Base-by-base conservation (phyloP, 2,113 vertebrate genomes). In the Rana temporaria region DNA sequence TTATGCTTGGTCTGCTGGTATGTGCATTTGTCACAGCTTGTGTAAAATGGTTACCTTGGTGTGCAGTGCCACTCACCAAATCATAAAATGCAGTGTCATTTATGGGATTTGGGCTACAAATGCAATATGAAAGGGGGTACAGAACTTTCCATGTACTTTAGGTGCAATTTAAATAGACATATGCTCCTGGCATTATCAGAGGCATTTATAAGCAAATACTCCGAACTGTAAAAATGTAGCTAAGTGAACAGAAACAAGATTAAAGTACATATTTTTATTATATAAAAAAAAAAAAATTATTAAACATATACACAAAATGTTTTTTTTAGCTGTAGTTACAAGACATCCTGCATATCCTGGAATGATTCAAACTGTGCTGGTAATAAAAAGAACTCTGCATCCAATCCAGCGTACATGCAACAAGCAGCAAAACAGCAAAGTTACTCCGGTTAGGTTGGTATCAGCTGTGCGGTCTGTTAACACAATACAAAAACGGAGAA, bases 351-450 rank as follows among this genome's bases (percentile, higher is more conserved):
- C 94, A 90, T 89, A 86, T 95, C 95, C 94, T 93, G 92, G 95
- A 91, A 94, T 93, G 94, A 92, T 90, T 96, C 93, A 93, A 92
- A 92, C 91, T 94, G 86, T 91, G 93, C 85, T 94, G 93, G 93
- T 90, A 86, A 92, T 95, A 94, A 90, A 93, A 88, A 93, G 94
- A 42, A 22, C 86, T 95, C 86, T 90, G 90, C 92, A 93, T 94
- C 93, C 95, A 95, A 95, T 97, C 96, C 95, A 95, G 93, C 94
- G 92, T 92, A 94, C 96, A 98, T 98, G 96, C 97, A 98, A 97
- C 95, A 96, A 96, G 95, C 95, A 96, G 95, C 92, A 95, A 94
- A 95, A 95, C 90, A 96, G 87, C 92, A 94, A 92, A 94, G 93
- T 94, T 94, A 97, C 91, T 95, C 92, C 91, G 90, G 91, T 95